These are phyloP conservation scores for Scalopus aquaticus DNA, from an alignment of 2,113 vertebrate species.

Conservation along the genomic window DNA sequence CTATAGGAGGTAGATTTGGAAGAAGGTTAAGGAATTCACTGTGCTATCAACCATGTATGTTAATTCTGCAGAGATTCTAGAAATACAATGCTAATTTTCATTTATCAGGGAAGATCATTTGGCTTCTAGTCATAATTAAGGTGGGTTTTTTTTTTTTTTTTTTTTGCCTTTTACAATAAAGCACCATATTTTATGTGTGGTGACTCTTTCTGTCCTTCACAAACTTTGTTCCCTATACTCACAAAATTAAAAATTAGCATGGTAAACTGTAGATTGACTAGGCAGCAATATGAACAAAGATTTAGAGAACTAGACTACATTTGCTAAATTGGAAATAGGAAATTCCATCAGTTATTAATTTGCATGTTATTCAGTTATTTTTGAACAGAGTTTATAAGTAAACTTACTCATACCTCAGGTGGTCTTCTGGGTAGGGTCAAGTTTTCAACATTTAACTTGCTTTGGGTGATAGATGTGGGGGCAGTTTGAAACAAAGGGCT, in stretches of 20 bases:
- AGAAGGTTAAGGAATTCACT: not conserved
- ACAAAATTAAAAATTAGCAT: not conserved
- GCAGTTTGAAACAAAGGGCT: not conserved
- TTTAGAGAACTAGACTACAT: not conserved
- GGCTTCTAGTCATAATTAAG: not conserved
- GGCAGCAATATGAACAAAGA: not conserved
- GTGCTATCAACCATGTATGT: not conserved
- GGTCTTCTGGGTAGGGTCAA: not conserved
- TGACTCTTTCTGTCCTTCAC: not conserved
- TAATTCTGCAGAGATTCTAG: not conserved
- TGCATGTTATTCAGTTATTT: not conserved
- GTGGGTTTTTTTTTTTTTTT: not conserved
- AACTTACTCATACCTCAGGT: not conserved
- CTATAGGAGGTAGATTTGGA: not conserved
- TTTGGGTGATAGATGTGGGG: not conserved
- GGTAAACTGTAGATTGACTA: not conserved
- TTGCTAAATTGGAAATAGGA: not conserved
- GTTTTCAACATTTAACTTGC: not conserved
- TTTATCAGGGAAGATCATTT: not conserved
- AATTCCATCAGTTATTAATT: not conserved
- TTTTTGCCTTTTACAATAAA: not conserved
- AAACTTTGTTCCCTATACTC: not conserved
- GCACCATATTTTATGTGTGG: not conserved
- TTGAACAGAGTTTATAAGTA: not conserved
- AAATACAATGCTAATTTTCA: not conserved